Evolutionary conservation across 2,113 vertebrate species (phyloP).

Genomic region (Origma solitaria): DNA sequence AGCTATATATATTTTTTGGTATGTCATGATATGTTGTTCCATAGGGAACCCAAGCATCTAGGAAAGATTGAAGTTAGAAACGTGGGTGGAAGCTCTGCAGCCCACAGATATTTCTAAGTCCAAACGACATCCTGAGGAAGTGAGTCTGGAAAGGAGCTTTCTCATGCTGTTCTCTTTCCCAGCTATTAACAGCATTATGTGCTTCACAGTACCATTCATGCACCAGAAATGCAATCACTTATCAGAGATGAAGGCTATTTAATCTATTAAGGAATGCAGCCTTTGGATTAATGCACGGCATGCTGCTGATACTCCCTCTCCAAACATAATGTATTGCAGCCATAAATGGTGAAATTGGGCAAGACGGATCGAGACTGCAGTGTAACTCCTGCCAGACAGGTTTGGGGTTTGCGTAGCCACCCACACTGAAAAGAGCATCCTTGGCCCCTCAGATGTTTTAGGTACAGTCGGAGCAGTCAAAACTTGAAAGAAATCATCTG

Average conservation of each 20-base stretch:
- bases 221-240: constrained; percentile 2
- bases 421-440: not conserved
- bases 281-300: not conserved
- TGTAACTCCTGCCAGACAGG: not conserved
- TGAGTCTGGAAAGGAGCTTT: constrained; percentile 42
- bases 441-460: not conserved
- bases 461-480: not conserved
- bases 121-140: constrained; percentile 52
- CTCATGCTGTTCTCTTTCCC: constrained; percentile 22
- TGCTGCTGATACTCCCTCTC: constrained; percentile 13
- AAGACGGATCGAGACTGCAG: not conserved
- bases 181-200: not conserved
- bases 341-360: constrained; percentile 41
- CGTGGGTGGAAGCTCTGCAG: constrained; percentile 33
- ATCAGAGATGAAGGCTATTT: not conserved
- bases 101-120: constrained; percentile 51
- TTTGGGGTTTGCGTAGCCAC: not conserved
- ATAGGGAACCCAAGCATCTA: constrained; percentile 5
- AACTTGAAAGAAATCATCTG: not conserved
- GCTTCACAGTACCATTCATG: not conserved
- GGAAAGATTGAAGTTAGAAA: constrained; percentile 25
- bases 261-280: not conserved
- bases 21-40: constrained; percentile 7
- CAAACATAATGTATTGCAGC: not conserved
- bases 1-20: constrained; percentile 5